phyloP scores from a whole-genome alignment of 2,888 invertebrate genomes.

The Gonocerus acuteangulatus region DNA sequence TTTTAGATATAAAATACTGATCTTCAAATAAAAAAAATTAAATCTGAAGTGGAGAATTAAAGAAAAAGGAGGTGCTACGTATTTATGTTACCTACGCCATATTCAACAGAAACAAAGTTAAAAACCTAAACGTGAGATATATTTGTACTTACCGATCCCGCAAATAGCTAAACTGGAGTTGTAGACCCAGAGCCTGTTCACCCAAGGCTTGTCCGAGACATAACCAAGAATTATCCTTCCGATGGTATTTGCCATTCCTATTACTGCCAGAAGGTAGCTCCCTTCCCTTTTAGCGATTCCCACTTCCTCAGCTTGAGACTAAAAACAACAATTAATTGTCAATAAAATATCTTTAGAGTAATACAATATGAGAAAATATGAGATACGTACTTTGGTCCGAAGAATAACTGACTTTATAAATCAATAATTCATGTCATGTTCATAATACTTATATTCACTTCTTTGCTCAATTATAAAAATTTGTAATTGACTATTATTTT shows the following conservation, averaged over 20 bases:
- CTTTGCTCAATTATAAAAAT: too few species aligned
- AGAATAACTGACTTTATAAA: too few species aligned
- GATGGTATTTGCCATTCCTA: slow-evolving; percentile 82
- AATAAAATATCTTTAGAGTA: neutral
- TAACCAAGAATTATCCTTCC: slow-evolving; percentile 83
- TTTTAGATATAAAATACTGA: too few species aligned
- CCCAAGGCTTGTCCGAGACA: slow-evolving; percentile 79
- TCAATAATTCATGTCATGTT: too few species aligned
- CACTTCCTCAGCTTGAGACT: slow-evolving; percentile 21
- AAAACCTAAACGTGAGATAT: too few species aligned
- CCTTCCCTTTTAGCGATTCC: slow-evolving; percentile 53
- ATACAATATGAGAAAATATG: neutral
- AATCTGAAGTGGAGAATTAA: neutral
- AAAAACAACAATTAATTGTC: neutral
- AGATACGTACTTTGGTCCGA: too few species aligned
- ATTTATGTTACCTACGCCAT: too few species aligned
- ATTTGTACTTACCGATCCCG: slow-evolving; percentile 71
- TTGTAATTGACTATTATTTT: too few species aligned
- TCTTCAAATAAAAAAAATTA: neutral
- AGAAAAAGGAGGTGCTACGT: neutral
- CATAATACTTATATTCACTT: too few species aligned
- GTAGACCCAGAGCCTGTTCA: slow-evolving; percentile 85
- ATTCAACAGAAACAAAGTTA: too few species aligned
- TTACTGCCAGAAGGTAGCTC: slow-evolving; percentile 66
- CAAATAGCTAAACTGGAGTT: slow-evolving; percentile 80